phyloP scores from a whole-genome alignment of 2,888 invertebrate species.

The Phasia obesa region DNA sequence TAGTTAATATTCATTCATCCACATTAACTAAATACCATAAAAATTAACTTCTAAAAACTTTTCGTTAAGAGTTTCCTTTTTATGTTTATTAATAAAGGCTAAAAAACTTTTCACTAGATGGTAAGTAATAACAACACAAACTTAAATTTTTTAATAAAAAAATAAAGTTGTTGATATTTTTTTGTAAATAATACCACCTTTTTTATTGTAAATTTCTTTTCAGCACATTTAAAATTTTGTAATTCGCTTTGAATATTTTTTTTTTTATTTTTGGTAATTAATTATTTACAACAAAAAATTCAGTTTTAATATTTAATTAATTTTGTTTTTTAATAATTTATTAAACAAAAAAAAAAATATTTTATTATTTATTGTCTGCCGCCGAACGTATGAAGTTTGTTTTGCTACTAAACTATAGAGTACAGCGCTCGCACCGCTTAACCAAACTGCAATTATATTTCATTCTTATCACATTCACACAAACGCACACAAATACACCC shows the following conservation, averaged over 20 bases:
- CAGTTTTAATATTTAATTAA: slow-evolving; percentile 52
- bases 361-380: slow-evolving; percentile 54
- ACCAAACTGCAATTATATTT: slow-evolving; percentile 70
- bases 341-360: slow-evolving; percentile 15
- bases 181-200: background rate
- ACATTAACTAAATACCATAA: no score
- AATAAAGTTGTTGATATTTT: background rate
- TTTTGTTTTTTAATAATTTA: slow-evolving; percentile 43
- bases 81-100: no score
- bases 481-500: slow-evolving; percentile 12
- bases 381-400: slow-evolving; percentile 68
- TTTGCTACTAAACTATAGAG: slow-evolving; percentile 70
- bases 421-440: slow-evolving; percentile 70
- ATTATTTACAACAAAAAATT: slow-evolving; percentile 12
- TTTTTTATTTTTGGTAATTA: background rate
- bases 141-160: background rate
- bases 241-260: background rate
- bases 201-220: background rate
- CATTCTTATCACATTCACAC: slow-evolving; percentile 27
- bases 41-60: background rate
- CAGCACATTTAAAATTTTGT: no score
- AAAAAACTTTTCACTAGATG: no score
- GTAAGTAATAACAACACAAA: slow-evolving; percentile 59
- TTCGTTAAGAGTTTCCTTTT: background rate
- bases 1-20: no score